These are phyloP conservation scores for Luscinia megarhynchos DNA, from an alignment of 2,797 vertebrate species.

Conservation along the genomic window DNA sequence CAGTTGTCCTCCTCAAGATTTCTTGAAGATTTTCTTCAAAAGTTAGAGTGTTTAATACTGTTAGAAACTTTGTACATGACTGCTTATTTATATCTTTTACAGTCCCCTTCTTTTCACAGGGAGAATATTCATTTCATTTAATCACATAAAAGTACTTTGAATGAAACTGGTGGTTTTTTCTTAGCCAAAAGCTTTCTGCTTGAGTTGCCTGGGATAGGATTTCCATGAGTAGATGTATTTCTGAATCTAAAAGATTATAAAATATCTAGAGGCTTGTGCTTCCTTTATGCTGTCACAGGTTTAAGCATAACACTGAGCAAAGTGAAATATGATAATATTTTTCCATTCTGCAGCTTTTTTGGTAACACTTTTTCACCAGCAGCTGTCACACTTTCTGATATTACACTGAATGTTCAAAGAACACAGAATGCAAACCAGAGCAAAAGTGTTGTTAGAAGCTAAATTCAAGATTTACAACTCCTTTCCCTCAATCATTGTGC, in stretches of 20 bases:
- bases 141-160: neutral
- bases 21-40: neutral
- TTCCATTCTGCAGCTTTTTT: neutral
- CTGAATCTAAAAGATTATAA: neutral
- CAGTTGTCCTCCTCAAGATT: neutral
- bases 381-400: neutral
- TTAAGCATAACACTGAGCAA: neutral
- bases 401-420: neutral
- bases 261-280: neutral
- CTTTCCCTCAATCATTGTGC: neutral
- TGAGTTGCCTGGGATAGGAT: neutral
- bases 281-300: neutral
- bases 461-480: neutral
- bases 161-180: neutral
- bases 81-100: neutral
- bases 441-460: accelerated
- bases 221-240: neutral
- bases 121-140: neutral
- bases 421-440: neutral
- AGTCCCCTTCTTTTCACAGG: neutral
- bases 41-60: neutral
- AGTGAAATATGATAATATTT: neutral
- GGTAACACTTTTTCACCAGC: neutral
- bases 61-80: neutral
- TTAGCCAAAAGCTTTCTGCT: neutral